Percentiles rank a stretch among this genome's conserved stretches.
Evolutionary conservation across 2,888 invertebrate species (phyloP).

Genomic region (Epinotia brunnichana): DNA sequence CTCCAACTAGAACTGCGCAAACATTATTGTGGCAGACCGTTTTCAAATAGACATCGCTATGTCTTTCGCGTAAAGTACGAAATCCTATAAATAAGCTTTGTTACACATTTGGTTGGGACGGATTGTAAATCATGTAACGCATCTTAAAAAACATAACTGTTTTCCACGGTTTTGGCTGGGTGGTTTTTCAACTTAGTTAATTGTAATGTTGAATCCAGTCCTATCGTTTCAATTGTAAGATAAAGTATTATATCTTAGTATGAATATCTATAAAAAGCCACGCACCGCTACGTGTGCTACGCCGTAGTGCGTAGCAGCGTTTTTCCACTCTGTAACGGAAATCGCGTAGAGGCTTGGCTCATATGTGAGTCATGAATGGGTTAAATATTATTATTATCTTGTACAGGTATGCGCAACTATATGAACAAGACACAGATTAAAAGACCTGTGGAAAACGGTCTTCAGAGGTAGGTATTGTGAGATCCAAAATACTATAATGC

Average conservation of each 20-base stretch:
- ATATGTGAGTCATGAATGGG: no score
- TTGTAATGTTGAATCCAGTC: background rate
- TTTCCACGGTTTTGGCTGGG: constrained; percentile 4
- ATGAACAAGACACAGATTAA: no score
- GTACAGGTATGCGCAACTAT: no score
- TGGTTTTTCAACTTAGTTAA: constrained; percentile 9
- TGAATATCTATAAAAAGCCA: background rate
- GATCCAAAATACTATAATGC: no score
- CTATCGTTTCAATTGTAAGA: background rate
- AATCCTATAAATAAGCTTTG: constrained; percentile 31
- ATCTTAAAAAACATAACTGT: constrained; percentile 44
- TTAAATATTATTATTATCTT: no score
- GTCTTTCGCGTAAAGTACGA: constrained; percentile 38
- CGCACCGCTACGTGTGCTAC: no score
- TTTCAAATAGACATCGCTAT: constrained; percentile 41
- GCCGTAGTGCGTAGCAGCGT: no score
- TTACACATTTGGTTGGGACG: constrained; percentile 40
- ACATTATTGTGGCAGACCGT: constrained; percentile 42
- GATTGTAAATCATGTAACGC: constrained; percentile 46
- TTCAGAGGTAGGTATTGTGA: no score
- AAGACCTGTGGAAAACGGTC: no score
- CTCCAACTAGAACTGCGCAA: constrained; percentile 45
- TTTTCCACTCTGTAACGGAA: no score
- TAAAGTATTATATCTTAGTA: background rate
- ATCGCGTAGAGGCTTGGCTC: no score